These are phyloP conservation scores for Cepphus grylle DNA, from an alignment of 2,113 vertebrate species.

Conservation along the genomic window DNA sequence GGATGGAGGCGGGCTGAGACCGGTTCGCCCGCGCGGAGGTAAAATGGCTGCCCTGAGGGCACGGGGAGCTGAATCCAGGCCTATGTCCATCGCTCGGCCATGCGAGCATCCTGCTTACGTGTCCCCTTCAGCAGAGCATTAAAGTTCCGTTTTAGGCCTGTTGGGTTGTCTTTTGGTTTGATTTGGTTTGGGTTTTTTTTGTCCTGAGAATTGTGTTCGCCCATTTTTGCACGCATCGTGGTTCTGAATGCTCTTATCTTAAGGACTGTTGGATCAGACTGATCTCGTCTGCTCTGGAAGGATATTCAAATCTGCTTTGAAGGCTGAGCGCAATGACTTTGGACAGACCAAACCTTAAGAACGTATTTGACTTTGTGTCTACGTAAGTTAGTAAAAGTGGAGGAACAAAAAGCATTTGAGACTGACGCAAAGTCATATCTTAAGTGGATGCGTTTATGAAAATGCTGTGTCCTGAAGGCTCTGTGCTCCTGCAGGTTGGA, in stretches of 20 bases:
- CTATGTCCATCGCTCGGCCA: fast-evolving
- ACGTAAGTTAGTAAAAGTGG: fast-evolving
- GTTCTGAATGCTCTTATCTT: no score
- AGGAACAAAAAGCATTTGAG: background rate
- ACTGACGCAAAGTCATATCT: fast-evolving
- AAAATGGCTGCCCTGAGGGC: slow-evolving; percentile 34
- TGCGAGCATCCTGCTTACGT: fast-evolving
- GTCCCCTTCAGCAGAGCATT: fast-evolving
- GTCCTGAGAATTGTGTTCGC: fast-evolving
- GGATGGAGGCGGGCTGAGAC: background rate
- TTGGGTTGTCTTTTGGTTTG: fast-evolving
- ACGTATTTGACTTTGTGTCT: fast-evolving
- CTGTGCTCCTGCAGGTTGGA: fast-evolving
- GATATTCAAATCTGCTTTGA: fast-evolving
- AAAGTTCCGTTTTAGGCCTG: fast-evolving
- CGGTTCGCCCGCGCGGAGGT: background rate
- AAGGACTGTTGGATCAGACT: fast-evolving
- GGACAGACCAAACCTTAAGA: background rate
- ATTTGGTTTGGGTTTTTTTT: fast-evolving
- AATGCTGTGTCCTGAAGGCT: fast-evolving
- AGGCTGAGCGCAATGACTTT: fast-evolving
- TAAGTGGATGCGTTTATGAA: fast-evolving
- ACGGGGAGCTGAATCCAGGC: fast-evolving
- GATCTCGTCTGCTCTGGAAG: no score
- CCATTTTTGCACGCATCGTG: fast-evolving